Evolutionary conservation across 2,888 invertebrate genomes (phyloP).

Genomic region (Amiota minor): DNA sequence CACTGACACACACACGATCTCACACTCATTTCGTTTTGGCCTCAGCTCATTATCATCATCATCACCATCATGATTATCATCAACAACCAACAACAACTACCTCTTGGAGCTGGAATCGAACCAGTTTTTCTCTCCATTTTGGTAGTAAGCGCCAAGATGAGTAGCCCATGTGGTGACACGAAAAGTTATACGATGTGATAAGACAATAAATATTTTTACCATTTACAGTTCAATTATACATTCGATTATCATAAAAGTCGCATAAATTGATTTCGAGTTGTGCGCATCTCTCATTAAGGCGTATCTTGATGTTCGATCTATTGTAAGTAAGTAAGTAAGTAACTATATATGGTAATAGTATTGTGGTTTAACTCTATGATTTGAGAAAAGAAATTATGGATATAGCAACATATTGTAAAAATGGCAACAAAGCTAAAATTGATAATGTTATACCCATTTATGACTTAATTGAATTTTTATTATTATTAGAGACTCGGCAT

Average conservation of each 20-base stretch:
- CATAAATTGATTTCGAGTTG: constrained; percentile 50
- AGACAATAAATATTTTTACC: constrained; percentile 71
- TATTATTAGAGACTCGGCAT: no score
- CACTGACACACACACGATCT: background rate
- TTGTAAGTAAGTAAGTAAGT: no score
- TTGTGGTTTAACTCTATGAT: no score
- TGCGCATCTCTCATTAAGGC: background rate
- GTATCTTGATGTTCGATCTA: no score
- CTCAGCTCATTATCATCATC: background rate
- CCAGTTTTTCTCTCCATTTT: constrained; percentile 19
- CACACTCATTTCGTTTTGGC: background rate
- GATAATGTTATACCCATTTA: no score
- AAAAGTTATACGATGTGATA: constrained; percentile 72
- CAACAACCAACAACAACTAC: background rate
- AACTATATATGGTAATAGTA: no score
- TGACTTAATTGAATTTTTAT: no score
- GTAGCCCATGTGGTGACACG: constrained; percentile 68
- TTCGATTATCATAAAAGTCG: constrained; percentile 52
- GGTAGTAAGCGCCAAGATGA: constrained; percentile 39
- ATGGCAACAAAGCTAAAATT: no score
- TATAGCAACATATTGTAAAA: no score
- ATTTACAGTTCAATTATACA: constrained; percentile 67
- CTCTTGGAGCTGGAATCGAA: no score
- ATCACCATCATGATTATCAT: background rate
- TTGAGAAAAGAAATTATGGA: no score